Evolutionary conservation across 2,113 vertebrate genomes (phyloP), one percentile per base, ranked within the genome.

Genomic region (Carassius gibelio): DNA sequence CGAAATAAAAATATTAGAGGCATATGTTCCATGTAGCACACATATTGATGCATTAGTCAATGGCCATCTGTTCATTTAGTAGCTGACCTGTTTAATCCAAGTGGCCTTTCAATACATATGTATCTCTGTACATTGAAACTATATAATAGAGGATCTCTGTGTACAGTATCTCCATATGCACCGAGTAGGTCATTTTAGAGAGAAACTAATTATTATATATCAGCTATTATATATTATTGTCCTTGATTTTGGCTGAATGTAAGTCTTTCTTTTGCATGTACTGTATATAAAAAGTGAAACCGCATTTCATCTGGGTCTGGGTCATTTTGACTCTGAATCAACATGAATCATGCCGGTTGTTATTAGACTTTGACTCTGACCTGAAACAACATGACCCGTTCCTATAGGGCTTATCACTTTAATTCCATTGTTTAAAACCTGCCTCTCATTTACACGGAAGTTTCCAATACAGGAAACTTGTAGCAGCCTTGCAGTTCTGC

Each of bases 301-400:
- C 4, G 8, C 17, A 71, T 71, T 21, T 38, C 68, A 1, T 59
- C 8, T 21, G 19, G 57, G 4, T 75, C 7, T 23, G 8, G 6
- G 57, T 80, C 77, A 80, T 45, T 45, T 45, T 80, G 36, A 64
- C 36, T 14, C 21, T 42, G 76, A 62, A 45, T 26, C 36, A 79
- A 45, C 57, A 23, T 38, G 8, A 77, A 48, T 17, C 62, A 66
- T 13, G 9, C 4, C 19, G 9, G 55, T 61, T 7, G 1, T 62
- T 80, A 64, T 26, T 8, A 3, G 75, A 76, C n/a, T 50, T 57
- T 55, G 50, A 77, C 48, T 79, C 36, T 42, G 55, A 61, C 34
- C 19, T 23, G 19, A 61, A 62, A 26, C 55, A 62, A 23, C 21
- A 42, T 8, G 7, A 15, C 3, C 38, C 11, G 5, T 72, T 72